Base-by-base conservation (phyloP, 2,888 invertebrate genomes). In the Cloeon dipterum region DNA sequence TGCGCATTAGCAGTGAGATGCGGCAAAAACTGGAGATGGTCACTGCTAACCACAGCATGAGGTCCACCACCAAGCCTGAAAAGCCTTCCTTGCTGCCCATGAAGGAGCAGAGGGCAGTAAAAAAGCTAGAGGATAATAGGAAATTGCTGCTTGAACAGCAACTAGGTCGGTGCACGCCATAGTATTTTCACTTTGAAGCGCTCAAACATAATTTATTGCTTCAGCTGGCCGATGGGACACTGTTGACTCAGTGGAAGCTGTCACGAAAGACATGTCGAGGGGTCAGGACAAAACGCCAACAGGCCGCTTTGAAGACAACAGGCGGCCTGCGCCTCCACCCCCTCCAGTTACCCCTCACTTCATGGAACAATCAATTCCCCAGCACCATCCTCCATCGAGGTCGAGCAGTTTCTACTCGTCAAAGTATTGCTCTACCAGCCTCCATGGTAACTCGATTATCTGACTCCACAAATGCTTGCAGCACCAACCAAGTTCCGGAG, bases 1-100 rank as follows among this genome's bases (percentile, higher is more conserved):
- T 89, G 2, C 81, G 86, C 48, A 66, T 89, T 7, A 86, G 85
- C 50, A 79, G 82, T 0, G 88, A 89, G 59, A 89, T 89, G 88
- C 68, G 85, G 11, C 79, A 83, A 49, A 66, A 88, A 43, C 54
- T 89, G 41, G 89, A 89, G 53, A 70, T 78, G 52, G 85, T 88
- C 0, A 88, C 86, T 0, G 79, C 85, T 0, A 82, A 79, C 46
- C 85, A 86, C 53, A 85, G 83, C 3, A 75, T 86, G 0, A 63
- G 85, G n/a, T 38, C 38, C 3, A 33, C 41, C 7, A 37, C 34
- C 4, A 76, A 77, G 13, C 72, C 72, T 17, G 79, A 82, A 45
- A 45, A 45, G 36, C 42, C 42, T n/a, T 40, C 37, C 8, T 37
- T 44, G 14, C 40, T 42, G 17, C 41, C 41, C 10, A 16, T 33